phyloP scores from a whole-genome alignment of 2,113 vertebrate genomes.

The Parotia lawesii region DNA sequence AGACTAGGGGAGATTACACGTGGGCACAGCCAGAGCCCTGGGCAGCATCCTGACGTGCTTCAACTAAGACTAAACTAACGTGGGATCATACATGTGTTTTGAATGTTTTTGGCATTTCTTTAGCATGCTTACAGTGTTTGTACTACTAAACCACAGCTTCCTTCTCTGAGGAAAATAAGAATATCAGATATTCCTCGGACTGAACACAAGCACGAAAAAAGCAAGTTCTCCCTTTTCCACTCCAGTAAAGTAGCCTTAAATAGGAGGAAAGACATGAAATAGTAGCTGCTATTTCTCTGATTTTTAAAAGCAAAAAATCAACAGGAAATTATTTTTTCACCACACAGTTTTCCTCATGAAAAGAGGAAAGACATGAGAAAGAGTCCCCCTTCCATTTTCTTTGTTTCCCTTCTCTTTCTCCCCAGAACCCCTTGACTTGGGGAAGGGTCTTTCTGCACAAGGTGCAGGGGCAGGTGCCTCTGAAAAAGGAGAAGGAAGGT shows the following conservation, averaged over 20 bases:
- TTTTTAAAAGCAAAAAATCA: neutral
- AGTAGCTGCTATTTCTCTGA: neutral
- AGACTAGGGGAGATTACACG: rapidly evolving
- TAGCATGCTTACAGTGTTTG: neutral
- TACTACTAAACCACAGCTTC: slow-evolving; percentile 35
- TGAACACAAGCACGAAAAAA: neutral
- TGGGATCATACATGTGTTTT: neutral
- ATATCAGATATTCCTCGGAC: neutral
- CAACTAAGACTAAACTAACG: neutral
- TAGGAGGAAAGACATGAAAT: neutral
- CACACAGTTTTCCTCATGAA: neutral
- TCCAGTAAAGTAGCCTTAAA: neutral
- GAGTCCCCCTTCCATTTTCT: neutral
- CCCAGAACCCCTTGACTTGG: neutral
- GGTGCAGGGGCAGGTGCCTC: neutral
- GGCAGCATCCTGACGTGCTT: neutral
- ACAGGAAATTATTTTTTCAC: neutral
- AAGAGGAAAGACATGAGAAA: neutral
- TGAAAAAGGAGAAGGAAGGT: neutral
- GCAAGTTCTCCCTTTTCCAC: neutral
- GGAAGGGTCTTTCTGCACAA: neutral
- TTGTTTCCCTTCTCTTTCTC: neutral
- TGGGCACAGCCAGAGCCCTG: neutral
- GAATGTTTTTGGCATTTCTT: slow-evolving; percentile 7
- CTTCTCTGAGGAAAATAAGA: slow-evolving; percentile 1